phyloP scores from a whole-genome alignment of 2,113 vertebrate species.

The Colossoma macropomum region DNA sequence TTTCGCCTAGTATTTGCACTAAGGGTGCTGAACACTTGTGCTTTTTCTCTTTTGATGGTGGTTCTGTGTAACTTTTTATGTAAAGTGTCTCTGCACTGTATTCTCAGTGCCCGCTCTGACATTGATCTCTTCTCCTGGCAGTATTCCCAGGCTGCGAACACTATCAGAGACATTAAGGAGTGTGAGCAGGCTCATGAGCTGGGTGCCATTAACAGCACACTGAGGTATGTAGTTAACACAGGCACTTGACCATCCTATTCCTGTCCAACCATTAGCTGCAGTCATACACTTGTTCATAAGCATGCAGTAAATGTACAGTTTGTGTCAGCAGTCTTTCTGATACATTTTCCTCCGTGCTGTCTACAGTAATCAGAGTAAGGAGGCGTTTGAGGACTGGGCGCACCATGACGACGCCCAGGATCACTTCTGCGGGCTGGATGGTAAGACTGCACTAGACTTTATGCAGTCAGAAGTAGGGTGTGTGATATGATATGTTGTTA shows the following conservation, averaged over 20 bases:
- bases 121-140: conserved; percentile 59
- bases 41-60: too few relatives aligned
- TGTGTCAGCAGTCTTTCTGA: not conserved
- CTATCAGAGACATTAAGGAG: conserved; percentile 80
- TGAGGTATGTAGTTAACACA: conserved; percentile 80
- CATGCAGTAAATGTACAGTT: not conserved
- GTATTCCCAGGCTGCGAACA: conserved; percentile 83
- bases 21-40: too few relatives aligned
- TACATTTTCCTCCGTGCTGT: conserved; percentile 45
- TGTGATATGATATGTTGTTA: too few relatives aligned
- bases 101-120: not conserved
- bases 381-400: conserved; percentile 97
- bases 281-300: not conserved
- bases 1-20: too few relatives aligned
- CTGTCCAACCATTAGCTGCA: not conserved
- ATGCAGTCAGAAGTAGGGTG: too few relatives aligned
- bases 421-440: conserved; percentile 96
- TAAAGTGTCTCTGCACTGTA: not conserved
- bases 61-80: too few relatives aligned
- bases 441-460: conserved; percentile 73
- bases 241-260: not conserved
- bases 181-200: conserved; percentile 92
- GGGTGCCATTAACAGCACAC: conserved; percentile 92
- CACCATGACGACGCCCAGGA: conserved; percentile 97
- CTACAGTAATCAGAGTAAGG: conserved; percentile 91